Percentiles rank a stretch among this genome's conserved stretches.
These are phyloP conservation scores for Thamnaconus septentrionalis DNA, from an alignment of 2,113 vertebrate species.

Conservation along the genomic window DNA sequence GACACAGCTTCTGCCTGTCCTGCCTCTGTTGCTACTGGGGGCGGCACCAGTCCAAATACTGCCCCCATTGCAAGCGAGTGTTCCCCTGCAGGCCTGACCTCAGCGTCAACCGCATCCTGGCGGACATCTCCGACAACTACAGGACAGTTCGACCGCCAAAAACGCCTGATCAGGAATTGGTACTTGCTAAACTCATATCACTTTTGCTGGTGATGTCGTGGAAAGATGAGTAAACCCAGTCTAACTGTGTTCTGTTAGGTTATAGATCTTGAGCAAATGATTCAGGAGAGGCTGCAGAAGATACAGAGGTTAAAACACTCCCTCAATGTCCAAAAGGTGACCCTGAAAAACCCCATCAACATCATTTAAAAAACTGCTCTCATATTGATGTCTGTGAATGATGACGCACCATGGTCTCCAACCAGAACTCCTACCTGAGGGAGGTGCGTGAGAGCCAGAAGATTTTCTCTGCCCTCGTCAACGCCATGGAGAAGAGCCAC, in stretches of 20 bases:
- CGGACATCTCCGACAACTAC: conserved; percentile 72
- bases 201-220: background rate
- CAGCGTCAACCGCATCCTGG: conserved; percentile 72
- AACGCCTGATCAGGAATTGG: conserved; percentile 52
- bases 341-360: conserved; percentile 1
- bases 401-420: conserved; percentile 11
- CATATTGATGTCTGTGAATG: background rate
- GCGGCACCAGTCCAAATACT: conserved; percentile 63
- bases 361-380: background rate
- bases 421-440: conserved; percentile 71
- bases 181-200: conserved; percentile 24
- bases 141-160: conserved; percentile 56
- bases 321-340: conserved; percentile 70
- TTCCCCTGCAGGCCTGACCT: conserved; percentile 66
- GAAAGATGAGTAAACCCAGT: background rate
- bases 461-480: conserved; percentile 70
- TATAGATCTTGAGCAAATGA: conserved; percentile 65
- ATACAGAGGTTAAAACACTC: conserved; percentile 68
- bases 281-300: conserved; percentile 72
- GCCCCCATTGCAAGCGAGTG: conserved; percentile 67
- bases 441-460: conserved; percentile 76
- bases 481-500: conserved; percentile 72
- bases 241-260: conserved; percentile 39
- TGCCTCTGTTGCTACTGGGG: conserved; percentile 72
- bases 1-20: conserved; percentile 78